Evolutionary conservation across 2,113 vertebrate genomes (phyloP).

Genomic region (Chloroceryle aenea): DNA sequence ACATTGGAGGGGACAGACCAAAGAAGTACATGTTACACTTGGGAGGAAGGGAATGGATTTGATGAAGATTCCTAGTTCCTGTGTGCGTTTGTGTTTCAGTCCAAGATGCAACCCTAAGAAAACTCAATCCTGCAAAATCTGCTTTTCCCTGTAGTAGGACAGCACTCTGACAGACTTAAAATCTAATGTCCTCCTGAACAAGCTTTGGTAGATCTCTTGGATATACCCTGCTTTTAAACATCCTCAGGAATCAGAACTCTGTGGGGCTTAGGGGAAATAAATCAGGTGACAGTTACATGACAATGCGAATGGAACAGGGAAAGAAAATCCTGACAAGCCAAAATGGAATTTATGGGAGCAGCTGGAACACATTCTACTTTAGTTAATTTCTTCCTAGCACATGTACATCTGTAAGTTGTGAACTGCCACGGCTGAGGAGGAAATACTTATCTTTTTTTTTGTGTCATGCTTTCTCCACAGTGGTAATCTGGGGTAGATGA

Average conservation of each 20-base stretch:
- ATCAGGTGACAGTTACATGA: background rate
- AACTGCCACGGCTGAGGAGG: background rate
- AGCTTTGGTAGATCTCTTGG: background rate
- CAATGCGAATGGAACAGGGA: background rate
- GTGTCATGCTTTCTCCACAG: background rate
- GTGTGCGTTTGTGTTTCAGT: background rate
- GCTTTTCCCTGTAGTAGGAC: background rate
- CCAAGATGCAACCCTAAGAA: background rate
- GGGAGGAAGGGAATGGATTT: background rate
- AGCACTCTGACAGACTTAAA: background rate
- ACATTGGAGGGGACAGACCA: background rate
- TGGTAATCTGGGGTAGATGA: background rate
- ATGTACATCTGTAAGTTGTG: background rate
- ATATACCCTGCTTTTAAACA: background rate
- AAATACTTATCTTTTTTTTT: background rate
- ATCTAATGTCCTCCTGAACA: background rate
- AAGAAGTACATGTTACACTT: background rate
- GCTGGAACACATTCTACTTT: background rate
- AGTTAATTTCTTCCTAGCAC: background rate
- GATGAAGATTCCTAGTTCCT: background rate
- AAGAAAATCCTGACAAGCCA: background rate
- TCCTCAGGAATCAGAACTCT: background rate
- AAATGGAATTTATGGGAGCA: background rate
- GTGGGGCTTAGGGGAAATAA: background rate
- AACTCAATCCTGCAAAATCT: background rate